Evolutionary conservation across 2,797 vertebrate genomes (phyloP).

Genomic region (Esox masquinongy): DNA sequence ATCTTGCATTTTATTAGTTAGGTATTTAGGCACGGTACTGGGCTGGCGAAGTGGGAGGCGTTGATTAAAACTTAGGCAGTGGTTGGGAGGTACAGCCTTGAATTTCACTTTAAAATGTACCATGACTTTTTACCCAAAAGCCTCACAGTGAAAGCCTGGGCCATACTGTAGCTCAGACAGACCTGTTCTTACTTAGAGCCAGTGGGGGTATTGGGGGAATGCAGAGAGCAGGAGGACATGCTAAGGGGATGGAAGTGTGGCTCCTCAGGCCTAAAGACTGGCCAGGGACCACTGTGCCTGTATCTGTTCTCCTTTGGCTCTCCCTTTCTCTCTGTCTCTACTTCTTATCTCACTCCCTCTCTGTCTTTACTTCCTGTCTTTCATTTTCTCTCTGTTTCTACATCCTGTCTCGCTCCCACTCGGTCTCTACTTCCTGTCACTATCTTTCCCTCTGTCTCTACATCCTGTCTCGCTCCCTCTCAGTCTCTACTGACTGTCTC

Average conservation of each 20-base stretch:
- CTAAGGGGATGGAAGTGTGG: conserved; percentile 59
- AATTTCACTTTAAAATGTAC: too few species aligned
- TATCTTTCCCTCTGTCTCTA: not conserved
- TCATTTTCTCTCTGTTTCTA: conserved; percentile 27
- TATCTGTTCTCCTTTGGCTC: conserved; percentile 63
- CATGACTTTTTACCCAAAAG: too few species aligned
- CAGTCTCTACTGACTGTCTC: not conserved
- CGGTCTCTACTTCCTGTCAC: not conserved
- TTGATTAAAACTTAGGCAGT: too few species aligned
- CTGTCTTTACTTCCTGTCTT: conserved; percentile 15
- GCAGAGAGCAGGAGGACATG: conserved; percentile 51
- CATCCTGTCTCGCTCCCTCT: not conserved
- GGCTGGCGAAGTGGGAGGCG: too few species aligned
- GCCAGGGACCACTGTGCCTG: conserved; percentile 67
- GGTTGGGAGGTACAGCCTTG: too few species aligned
- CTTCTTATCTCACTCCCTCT: conserved; percentile 13
- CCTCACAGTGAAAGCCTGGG: too few species aligned
- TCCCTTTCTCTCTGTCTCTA: conserved; percentile 25
- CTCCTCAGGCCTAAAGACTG: conserved; percentile 52
- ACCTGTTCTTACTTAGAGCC: too few species aligned
- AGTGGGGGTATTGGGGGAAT: too few species aligned
- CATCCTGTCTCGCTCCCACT: conserved; percentile 7
- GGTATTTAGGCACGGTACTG: too few species aligned
- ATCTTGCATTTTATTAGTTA: too few species aligned
- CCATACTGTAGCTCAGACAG: too few species aligned